These are phyloP conservation scores for Drosophila ustulata DNA, from an alignment of 2,888 invertebrate species.

Conservation along the genomic window DNA sequence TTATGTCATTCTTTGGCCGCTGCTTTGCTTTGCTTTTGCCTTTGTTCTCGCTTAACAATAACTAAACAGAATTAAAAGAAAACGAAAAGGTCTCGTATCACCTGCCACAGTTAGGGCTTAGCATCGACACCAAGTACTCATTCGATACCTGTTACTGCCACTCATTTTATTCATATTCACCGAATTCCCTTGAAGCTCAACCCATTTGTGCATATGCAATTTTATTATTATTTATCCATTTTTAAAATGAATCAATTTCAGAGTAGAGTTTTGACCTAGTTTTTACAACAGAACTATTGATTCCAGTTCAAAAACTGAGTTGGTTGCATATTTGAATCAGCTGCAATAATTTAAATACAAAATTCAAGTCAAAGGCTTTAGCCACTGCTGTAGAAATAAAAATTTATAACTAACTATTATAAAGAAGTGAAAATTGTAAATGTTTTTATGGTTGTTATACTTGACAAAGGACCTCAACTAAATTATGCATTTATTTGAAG, in stretches of 20 bases:
- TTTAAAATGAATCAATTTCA: background rate
- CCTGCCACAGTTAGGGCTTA: conserved; percentile 13
- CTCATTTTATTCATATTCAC: background rate
- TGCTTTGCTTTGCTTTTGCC: conserved; percentile 26
- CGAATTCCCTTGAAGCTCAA: background rate
- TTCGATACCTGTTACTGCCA: background rate
- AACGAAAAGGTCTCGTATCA: conserved; percentile 5
- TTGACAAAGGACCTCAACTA: too few relatives aligned
- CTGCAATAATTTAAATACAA: too few relatives aligned
- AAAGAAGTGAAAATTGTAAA: too few relatives aligned
- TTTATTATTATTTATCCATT: background rate
- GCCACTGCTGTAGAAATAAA: too few relatives aligned
- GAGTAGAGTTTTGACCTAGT: background rate
- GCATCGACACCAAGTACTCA: conserved; percentile 5
- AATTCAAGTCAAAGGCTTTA: too few relatives aligned
- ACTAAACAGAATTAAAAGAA: background rate
- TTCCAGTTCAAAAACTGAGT: too few relatives aligned
- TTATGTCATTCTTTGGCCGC: conserved; percentile 37
- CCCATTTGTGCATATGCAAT: background rate
- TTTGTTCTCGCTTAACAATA: conserved; percentile 24
- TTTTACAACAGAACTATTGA: background rate
- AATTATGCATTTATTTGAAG: too few relatives aligned
- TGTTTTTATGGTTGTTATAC: too few relatives aligned
- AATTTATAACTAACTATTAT: too few relatives aligned
- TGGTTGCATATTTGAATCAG: too few relatives aligned